Percentiles rank a stretch among this genome's conserved stretches.
These are phyloP conservation scores for Heteractis magnifica DNA, from an alignment of 92 coral and sea anemone species.

Conservation along the genomic window DNA sequence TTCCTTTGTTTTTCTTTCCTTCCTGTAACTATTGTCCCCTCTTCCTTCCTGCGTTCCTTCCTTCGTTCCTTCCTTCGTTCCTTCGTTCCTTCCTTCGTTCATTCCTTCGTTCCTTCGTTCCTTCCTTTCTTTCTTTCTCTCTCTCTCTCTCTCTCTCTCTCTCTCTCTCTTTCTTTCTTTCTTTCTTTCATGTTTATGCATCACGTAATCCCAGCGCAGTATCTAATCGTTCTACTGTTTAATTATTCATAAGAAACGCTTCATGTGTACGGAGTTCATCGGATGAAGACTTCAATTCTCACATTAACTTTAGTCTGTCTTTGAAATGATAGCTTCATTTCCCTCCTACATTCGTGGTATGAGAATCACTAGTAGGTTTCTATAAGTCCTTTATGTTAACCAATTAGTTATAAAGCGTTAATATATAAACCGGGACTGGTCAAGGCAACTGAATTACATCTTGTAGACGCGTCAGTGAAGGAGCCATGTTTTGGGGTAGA, in stretches of 20 bases:
- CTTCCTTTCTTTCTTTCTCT: background rate
- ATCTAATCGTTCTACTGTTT: background rate
- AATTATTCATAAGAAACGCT: conserved; percentile 1
- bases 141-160: background rate
- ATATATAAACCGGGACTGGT: background rate
- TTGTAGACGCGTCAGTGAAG: background rate
- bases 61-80: background rate
- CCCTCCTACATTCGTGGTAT: background rate
- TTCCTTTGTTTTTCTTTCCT: background rate
- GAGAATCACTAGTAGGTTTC: background rate
- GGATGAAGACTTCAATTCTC: background rate
- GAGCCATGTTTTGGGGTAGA: background rate
- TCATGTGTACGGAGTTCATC: background rate
- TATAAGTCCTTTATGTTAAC: background rate
- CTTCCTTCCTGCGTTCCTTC: too few relatives aligned
- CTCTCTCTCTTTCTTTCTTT: too few relatives aligned
- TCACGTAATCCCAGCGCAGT: background rate
- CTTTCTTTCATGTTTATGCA: background rate
- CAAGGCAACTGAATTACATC: background rate
- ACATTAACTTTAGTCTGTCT: background rate
- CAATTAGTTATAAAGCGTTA: background rate
- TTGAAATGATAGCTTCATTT: background rate
- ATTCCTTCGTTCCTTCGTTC: too few relatives aligned
- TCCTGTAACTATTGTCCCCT: too few relatives aligned
- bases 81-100: background rate